Base-by-base conservation (phyloP, 2,113 vertebrate genomes). In the Turnix velox region DNA sequence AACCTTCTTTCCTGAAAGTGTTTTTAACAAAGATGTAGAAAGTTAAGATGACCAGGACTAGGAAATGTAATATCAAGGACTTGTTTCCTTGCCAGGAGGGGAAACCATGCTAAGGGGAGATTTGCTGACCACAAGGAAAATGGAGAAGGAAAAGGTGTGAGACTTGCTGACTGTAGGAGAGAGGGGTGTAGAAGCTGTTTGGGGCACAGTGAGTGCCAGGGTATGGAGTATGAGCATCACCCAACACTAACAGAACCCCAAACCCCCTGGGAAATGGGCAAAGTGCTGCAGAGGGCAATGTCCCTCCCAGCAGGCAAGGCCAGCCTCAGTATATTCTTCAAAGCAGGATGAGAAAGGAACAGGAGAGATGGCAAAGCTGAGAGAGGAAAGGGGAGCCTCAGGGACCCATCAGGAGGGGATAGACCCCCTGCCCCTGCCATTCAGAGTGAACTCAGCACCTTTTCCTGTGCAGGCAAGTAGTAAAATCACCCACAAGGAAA, bases 31-130 rank as follows among this genome's bases (percentile, higher is more conserved):
- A 92, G 74, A 49, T 54, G 23, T 76, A 79, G 84, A 87, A 94
- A 94, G 84, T 19, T 19, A 43, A 91, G 95, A 92, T 30, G 81
- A 88, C 40, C 7, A 19, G 77, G 89, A 93, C 24, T 45, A 76
- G 92, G 92, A 96, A 96, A 96, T 62, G 73, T 73, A 85, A 7
- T 91, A 96, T 91, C 57, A 24, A 82, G 90, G 81, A 77, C 30
- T 42, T 8, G 59, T 71, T 94, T 96, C 95, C 94, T 89, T n/a
- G 89, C 92, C 89, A 83, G 92, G 58, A 92, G 46, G 71, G 31
- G 54, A 57, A 89, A 67, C 8, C 0, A 0, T 49, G 68, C 80
- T 69, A 54, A 54, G 61, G 28, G 59, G 54, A 84, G 68, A 72
- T 37, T 54, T 63, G 91, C 80, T 94, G 92, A 92, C 30, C 1